Conservation (phyloP, 1,140 invertebrate genomes). For the Drosophila nebulosa region DNA sequence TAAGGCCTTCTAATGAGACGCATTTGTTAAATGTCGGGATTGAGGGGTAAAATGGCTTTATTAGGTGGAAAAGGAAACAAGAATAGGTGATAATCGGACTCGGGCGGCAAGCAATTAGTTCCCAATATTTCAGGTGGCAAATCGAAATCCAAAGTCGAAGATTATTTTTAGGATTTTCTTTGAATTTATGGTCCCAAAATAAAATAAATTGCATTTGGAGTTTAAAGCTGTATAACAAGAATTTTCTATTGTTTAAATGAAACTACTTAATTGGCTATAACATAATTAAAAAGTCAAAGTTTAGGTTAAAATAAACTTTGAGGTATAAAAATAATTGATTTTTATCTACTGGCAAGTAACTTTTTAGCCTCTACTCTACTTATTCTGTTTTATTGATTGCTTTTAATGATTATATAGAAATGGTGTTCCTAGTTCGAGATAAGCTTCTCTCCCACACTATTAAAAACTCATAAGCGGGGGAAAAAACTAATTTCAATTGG, state of each 20-base stretch:
- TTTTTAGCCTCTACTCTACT: too few species aligned
- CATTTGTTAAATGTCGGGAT: constrained; percentile 25
- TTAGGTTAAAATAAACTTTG: too few species aligned
- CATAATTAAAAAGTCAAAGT: too few species aligned
- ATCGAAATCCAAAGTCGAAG: constrained; percentile 3
- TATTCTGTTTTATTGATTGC: neutral
- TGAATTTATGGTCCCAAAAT: neutral
- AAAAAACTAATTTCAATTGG: neutral
- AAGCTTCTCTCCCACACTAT: neutral
- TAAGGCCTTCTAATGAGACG: constrained; percentile 59
- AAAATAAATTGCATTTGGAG: neutral
- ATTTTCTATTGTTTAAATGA: neutral
- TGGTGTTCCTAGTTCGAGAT: neutral
- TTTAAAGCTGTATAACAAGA: neutral
- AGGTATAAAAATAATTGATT: too few species aligned
- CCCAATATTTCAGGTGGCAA: constrained; percentile 39
- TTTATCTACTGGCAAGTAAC: too few species aligned
- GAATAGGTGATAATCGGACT: constrained; percentile 52
- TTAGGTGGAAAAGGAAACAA: constrained; percentile 19
- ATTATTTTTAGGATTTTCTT: neutral
- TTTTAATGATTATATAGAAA: neutral
- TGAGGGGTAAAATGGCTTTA: constrained; percentile 23
- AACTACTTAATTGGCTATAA: neutral
- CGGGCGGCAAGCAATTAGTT: constrained; percentile 36
- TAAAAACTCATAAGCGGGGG: neutral